phyloP scores from a whole-genome alignment of 2,888 invertebrate species.

The Papilio gigon region DNA sequence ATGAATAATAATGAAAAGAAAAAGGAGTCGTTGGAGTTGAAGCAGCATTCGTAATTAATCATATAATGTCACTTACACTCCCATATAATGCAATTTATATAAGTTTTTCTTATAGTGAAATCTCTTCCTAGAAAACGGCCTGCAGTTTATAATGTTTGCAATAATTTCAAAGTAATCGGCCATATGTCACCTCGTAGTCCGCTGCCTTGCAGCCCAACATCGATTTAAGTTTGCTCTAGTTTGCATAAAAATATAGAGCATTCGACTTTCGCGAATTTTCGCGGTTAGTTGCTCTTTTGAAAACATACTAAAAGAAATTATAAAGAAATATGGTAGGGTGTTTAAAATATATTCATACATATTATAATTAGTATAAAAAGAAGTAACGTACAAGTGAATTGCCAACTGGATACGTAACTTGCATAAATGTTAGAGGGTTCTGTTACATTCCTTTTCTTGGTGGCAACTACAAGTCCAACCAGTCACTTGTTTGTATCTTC shows the following conservation, averaged over 20 bases:
- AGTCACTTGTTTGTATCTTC: too few relatives aligned
- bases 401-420: too few relatives aligned
- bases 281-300: constrained; percentile 2
- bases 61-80: not conserved
- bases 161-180: constrained; percentile 34
- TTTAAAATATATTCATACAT: not conserved
- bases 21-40: not conserved
- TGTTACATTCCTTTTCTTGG: not conserved
- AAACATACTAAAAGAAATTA: not conserved
- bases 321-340: not conserved
- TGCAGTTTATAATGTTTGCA: constrained; percentile 27
- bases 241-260: constrained; percentile 21
- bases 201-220: constrained; percentile 24
- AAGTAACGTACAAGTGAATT: not conserved
- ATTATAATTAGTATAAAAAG: too few relatives aligned
- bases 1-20: not conserved
- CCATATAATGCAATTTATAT: not conserved
- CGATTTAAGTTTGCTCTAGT: constrained; percentile 30
- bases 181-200: constrained; percentile 31
- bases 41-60: not conserved
- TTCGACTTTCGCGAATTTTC: not conserved
- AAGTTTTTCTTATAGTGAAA: not conserved
- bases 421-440: too few relatives aligned
- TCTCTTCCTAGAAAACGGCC: not conserved
- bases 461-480: too few relatives aligned